Percentiles rank a stretch among this genome's conserved stretches.
These are phyloP conservation scores for Protodeltote pygarga DNA, from an alignment of 2,888 invertebrate genomes.

Conservation along the genomic window DNA sequence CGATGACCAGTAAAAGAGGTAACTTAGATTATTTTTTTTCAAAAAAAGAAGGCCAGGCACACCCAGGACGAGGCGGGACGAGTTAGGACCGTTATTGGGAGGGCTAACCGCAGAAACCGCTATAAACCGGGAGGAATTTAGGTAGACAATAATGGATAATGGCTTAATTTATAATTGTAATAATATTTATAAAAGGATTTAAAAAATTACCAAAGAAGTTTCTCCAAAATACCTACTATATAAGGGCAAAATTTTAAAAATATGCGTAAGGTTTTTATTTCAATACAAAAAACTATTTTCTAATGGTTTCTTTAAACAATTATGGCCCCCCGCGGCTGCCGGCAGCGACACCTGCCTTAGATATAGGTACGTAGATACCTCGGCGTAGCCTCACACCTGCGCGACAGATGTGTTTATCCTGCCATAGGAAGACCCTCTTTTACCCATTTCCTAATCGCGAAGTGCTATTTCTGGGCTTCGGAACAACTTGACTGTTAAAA, in stretches of 20 bases:
- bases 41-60: no score
- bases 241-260: neutral
- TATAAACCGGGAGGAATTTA: no score
- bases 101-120: no score
- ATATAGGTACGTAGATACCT: no score
- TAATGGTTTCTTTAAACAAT: constrained; percentile 29
- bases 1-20: no score
- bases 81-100: no score
- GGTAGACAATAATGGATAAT: no score
- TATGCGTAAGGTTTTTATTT: neutral
- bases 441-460: constrained; percentile 27
- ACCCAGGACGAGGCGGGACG: no score
- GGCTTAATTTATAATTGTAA: no score
- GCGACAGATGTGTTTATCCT: constrained; percentile 68
- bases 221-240: no score
- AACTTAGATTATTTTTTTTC: no score
- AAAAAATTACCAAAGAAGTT: neutral
- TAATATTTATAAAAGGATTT: neutral
- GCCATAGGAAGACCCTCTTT: constrained; percentile 17
- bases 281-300: constrained; percentile 10
- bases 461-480: constrained; percentile 21
- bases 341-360: constrained; percentile 55
- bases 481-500: constrained; percentile 13
- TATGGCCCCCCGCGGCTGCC: constrained; percentile 18
- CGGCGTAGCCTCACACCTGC: constrained; percentile 68